These are phyloP conservation scores for Trachelus tabidus DNA, from an alignment of 2,888 invertebrate species.

Conservation along the genomic window DNA sequence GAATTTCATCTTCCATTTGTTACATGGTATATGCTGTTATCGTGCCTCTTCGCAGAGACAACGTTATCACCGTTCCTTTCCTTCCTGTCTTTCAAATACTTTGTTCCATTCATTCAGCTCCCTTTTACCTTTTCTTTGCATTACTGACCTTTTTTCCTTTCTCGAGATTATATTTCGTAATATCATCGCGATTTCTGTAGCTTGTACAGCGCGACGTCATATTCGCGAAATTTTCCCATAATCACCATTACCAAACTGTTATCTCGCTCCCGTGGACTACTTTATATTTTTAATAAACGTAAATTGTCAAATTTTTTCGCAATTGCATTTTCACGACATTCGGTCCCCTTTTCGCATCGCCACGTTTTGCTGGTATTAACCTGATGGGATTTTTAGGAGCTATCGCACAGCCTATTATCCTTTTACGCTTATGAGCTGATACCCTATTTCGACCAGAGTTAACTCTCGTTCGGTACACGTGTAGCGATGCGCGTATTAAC, in stretches of 20 bases:
- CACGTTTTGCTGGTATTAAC: background rate
- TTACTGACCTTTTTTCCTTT: slow-evolving; percentile 14
- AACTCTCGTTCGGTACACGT: background rate
- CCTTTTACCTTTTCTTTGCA: slow-evolving; percentile 16
- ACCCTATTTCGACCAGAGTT: background rate
- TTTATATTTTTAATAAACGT: background rate
- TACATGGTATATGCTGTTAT: background rate
- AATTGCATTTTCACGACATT: background rate
- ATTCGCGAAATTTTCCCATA: background rate
- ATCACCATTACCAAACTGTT: background rate
- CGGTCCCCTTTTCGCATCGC: background rate
- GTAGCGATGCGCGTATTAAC: background rate
- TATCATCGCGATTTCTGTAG: background rate
- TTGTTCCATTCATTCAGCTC: slow-evolving; percentile 8
- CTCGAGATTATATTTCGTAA: background rate
- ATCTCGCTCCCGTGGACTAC: background rate
- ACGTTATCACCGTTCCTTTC: slow-evolving; percentile 20
- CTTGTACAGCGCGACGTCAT: background rate
- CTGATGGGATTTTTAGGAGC: background rate
- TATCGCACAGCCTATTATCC: background rate
- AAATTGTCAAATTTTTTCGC: background rate
- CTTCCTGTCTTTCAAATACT: background rate
- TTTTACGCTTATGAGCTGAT: background rate
- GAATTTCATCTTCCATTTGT: background rate
- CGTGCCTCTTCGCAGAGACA: slow-evolving; percentile 15